Conservation (phyloP, 2,888 invertebrate species). For the Pseudococcus longispinus region DNA sequence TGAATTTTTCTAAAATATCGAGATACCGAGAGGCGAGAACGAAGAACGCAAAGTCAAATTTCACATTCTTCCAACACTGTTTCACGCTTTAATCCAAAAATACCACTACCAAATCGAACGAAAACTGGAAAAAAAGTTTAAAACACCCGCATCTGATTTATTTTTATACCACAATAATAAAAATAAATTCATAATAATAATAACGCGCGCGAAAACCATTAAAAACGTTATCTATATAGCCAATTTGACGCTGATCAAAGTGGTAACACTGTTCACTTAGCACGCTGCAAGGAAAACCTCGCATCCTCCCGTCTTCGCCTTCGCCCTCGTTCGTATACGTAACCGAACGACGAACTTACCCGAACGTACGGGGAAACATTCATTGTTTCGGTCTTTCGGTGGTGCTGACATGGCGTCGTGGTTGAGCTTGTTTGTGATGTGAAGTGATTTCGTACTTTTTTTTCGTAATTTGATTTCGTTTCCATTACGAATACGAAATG, state of each 20-base stretch:
- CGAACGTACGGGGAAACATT: constrained; percentile 25
- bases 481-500: background rate
- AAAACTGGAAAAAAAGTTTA: background rate
- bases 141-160: background rate
- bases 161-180: background rate
- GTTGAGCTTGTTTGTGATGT: background rate
- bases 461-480: background rate
- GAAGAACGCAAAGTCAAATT: too few relatives aligned
- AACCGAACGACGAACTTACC: background rate
- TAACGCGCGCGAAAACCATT: too few relatives aligned
- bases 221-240: background rate
- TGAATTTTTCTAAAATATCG: too few relatives aligned
- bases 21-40: too few relatives aligned
- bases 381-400: background rate
- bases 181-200: background rate
- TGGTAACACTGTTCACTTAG: background rate
- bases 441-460: background rate
- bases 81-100: background rate
- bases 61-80: too few relatives aligned
- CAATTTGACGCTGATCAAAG: background rate
- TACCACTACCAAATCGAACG: background rate
- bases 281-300: background rate
- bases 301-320: background rate
- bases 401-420: constrained; percentile 18
- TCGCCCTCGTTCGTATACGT: background rate